These are phyloP conservation scores for Actias luna DNA, from an alignment of 2,888 invertebrate genomes.

Conservation along the genomic window DNA sequence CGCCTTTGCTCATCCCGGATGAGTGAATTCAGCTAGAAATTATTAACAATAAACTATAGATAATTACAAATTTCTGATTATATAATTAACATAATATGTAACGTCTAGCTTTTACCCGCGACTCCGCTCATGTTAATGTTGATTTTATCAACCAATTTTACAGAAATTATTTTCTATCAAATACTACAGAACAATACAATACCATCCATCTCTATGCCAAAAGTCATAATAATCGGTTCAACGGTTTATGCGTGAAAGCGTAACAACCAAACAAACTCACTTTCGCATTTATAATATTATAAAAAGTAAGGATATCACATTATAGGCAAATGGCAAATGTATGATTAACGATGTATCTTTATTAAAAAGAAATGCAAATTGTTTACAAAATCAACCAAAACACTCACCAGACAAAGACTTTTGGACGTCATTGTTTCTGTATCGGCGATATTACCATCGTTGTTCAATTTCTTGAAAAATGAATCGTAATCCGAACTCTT, in stretches of 20 bases:
- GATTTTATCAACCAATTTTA: too few species aligned
- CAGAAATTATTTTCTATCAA: too few species aligned
- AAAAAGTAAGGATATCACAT: background rate
- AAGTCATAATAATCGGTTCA: too few species aligned
- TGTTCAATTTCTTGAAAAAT: slow-evolving; percentile 62
- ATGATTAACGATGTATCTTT: background rate
- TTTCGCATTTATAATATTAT: too few species aligned
- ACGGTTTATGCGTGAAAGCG: too few species aligned
- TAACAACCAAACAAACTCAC: too few species aligned
- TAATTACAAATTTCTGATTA: slow-evolving; percentile 1
- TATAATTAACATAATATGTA: background rate
- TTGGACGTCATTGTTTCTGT: slow-evolving; percentile 74
- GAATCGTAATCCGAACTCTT: slow-evolving; percentile 57
- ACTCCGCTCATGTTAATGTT: too few species aligned
- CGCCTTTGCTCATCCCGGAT: slow-evolving; percentile 77
- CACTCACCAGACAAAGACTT: slow-evolving; percentile 78
- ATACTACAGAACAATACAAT: too few species aligned
- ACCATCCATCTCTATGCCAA: too few species aligned
- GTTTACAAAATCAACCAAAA: slow-evolving; percentile 66
- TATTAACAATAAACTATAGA: slow-evolving; percentile 15
- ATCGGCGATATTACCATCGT: slow-evolving; percentile 57
- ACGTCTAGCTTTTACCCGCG: too few species aligned
- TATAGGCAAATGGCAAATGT: background rate
- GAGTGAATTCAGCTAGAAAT: slow-evolving; percentile 74
- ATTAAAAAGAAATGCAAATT: slow-evolving; percentile 37